Conservation (phyloP, 2,797 vertebrate species). For the Phrynocephalus forsythii region DNA sequence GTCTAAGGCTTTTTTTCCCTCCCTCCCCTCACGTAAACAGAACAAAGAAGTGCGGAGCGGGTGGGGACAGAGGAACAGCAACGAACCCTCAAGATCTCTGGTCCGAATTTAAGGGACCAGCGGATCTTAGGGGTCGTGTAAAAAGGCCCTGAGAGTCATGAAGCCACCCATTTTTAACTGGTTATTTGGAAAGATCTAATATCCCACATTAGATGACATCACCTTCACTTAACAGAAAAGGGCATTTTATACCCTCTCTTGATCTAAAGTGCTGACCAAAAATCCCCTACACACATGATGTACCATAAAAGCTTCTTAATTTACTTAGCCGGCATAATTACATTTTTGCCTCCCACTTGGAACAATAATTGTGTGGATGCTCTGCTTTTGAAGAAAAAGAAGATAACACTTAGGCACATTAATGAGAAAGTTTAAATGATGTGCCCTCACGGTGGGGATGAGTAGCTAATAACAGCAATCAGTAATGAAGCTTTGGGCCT, state of each 20-base stretch:
- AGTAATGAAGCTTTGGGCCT: conserved; percentile 42
- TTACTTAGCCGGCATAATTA: conserved; percentile 75
- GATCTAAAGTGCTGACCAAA: conserved; percentile 71
- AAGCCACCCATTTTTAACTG: neutral
- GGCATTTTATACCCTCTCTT: conserved; percentile 65
- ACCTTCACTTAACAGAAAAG: conserved; percentile 65
- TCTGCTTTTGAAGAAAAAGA: conserved; percentile 39
- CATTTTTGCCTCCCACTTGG: conserved; percentile 72
- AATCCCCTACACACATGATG: conserved; percentile 58
- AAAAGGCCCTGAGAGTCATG: too few relatives aligned
- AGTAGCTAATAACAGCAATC: conserved; percentile 59
- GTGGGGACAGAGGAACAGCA: too few relatives aligned
- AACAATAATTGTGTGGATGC: conserved; percentile 63
- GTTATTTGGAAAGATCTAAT: conserved; percentile 20
- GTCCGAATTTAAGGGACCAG: too few relatives aligned
- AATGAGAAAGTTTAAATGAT: conserved; percentile 64
- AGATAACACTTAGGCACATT: conserved; percentile 14
- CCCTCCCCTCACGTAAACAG: too few relatives aligned
- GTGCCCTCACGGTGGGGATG: conserved; percentile 27
- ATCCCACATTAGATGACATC: conserved; percentile 50
- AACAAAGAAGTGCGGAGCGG: too few relatives aligned
- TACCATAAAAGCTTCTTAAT: conserved; percentile 71
- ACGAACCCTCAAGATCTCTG: too few relatives aligned
- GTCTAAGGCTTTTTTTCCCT: too few relatives aligned
- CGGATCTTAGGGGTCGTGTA: too few relatives aligned